A percentile compares a stretch with the other conserved stretches of the same genome.
These are phyloP conservation scores for Mesorhabditis belari DNA, from an alignment of 2,888 invertebrate species.

Conservation along the genomic window DNA sequence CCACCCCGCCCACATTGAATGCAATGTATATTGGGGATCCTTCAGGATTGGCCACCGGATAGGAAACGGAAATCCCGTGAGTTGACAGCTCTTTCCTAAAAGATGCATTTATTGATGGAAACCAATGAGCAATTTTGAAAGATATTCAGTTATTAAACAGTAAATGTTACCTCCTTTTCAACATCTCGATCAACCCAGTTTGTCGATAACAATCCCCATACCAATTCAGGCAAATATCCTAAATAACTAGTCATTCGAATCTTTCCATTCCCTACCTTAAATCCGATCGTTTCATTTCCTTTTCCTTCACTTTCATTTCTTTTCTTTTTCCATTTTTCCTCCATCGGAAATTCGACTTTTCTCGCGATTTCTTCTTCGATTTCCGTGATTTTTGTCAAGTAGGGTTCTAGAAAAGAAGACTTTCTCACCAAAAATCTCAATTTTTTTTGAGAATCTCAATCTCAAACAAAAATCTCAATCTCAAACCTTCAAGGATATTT, in stretches of 20 bases:
- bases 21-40: slow-evolving; percentile 55
- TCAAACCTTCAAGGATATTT: slow-evolving; percentile 45
- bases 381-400: background rate
- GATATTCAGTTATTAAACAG: slow-evolving; percentile 59
- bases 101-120: background rate
- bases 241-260: slow-evolving; percentile 56
- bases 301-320: slow-evolving; percentile 65
- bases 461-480: background rate
- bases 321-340: slow-evolving; percentile 52
- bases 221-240: slow-evolving; percentile 68
- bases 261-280: slow-evolving; percentile 60
- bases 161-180: slow-evolving; percentile 66
- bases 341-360: background rate
- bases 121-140: background rate
- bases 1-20: slow-evolving; percentile 78
- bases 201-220: slow-evolving; percentile 51
- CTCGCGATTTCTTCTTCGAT: background rate
- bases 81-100: background rate
- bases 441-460: slow-evolving; percentile 44
- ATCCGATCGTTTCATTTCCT: slow-evolving; percentile 57
- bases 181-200: slow-evolving; percentile 53
- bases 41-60: slow-evolving; percentile 46
- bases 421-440: slow-evolving; percentile 47
- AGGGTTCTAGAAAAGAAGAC: slow-evolving; percentile 17
- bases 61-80: slow-evolving; percentile 47